phyloP scores from a whole-genome alignment of 2,113 vertebrate genomes.

The Triplophysa dalaica region DNA sequence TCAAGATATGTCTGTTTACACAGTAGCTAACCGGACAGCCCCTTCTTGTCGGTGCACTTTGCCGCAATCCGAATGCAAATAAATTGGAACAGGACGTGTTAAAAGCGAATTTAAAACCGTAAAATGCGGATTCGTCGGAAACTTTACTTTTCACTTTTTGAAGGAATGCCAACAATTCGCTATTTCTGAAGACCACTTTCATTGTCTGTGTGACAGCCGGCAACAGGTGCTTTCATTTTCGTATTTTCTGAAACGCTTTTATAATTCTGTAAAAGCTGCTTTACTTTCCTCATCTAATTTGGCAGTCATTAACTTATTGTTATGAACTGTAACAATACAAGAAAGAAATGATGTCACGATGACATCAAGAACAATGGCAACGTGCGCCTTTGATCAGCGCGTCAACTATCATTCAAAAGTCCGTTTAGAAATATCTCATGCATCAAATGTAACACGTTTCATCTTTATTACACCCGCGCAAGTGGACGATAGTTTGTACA shows the following conservation, averaged over 20 bases:
- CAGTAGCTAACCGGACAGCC: background rate
- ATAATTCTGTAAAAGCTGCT: background rate
- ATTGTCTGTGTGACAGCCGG: background rate
- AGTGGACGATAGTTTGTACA: background rate
- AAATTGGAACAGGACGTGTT: slow-evolving; percentile 29
- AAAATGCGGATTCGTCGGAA: background rate
- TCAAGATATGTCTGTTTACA: background rate
- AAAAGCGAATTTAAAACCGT: slow-evolving; percentile 1
- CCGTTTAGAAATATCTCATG: background rate
- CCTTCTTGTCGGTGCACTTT: background rate
- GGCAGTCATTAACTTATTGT: background rate
- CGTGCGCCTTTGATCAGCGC: background rate
- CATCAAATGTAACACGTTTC: background rate
- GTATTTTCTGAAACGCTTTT: background rate
- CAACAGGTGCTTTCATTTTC: slow-evolving; percentile 53
- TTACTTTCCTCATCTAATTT: background rate
- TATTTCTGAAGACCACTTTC: background rate
- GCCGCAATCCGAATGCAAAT: slow-evolving; percentile 45
- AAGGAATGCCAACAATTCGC: background rate
- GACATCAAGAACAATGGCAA: background rate
- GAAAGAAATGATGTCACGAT: background rate
- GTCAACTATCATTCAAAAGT: background rate
- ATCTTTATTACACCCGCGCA: background rate
- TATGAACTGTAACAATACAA: background rate
- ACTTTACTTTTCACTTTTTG: background rate